A percentile compares a stretch with the other conserved stretches of the same genome.
These are phyloP conservation scores for Thyatira batis DNA, from an alignment of 2,888 invertebrate species.

Conservation along the genomic window DNA sequence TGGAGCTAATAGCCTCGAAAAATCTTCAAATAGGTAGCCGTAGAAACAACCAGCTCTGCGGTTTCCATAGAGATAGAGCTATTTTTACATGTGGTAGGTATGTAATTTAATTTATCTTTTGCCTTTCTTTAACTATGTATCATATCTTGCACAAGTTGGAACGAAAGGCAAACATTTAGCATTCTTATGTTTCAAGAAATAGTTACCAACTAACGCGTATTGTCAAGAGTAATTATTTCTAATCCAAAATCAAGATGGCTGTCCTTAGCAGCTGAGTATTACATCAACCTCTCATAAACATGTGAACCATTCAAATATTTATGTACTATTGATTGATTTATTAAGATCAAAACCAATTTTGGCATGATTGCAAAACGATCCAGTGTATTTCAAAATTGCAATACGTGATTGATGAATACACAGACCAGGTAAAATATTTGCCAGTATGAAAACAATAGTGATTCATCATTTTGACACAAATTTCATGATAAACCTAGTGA, in stretches of 20 bases:
- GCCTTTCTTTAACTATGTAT: no score
- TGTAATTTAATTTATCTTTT: no score
- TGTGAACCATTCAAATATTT: no score
- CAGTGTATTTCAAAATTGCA: not conserved
- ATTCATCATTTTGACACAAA: not conserved
- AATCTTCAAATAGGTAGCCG: not conserved
- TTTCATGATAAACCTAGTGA: not conserved
- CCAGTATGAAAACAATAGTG: not conserved
- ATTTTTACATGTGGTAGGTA: no score
- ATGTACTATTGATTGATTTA: not conserved
- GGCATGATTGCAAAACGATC: not conserved
- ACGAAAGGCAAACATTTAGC: no score
- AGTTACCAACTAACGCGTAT: no score
- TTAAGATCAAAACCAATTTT: not conserved
- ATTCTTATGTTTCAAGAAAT: no score
- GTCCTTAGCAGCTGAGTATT: no score
- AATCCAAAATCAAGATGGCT: no score
- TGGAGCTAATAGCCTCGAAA: not conserved
- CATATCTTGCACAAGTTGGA: no score
- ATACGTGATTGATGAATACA: not conserved
- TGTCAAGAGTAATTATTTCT: no score
- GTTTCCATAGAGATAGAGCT: not conserved
- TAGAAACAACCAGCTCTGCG: not conserved
- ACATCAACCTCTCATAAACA: no score
- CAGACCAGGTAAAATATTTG: not conserved